phyloP scores from a whole-genome alignment of 2,888 invertebrate genomes.

The Lottia scabra region DNA sequence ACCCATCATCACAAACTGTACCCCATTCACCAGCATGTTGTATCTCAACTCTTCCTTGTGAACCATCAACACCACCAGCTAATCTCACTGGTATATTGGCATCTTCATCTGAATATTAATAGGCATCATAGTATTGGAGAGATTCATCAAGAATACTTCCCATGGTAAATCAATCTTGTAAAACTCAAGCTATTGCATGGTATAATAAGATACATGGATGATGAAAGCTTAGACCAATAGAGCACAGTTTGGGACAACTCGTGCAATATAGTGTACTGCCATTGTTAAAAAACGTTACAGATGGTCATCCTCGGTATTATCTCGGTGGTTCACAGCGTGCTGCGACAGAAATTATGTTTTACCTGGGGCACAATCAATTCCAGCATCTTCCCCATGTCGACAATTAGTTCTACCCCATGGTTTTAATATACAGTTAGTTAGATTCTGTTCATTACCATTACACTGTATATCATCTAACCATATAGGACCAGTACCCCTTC shows the following conservation, averaged over 20 bases:
- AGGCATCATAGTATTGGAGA: no score
- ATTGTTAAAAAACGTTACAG: no score
- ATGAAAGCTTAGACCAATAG: no score
- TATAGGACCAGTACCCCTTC: slow-evolving; percentile 38
- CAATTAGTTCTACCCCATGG: slow-evolving; percentile 44
- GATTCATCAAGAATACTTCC: no score
- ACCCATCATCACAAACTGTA: slow-evolving; percentile 49
- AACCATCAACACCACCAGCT: slow-evolving; percentile 36
- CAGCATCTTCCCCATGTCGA: slow-evolving; percentile 45
- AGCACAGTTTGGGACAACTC: no score
- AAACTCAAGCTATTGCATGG: no score
- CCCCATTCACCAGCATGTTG: slow-evolving; percentile 41
- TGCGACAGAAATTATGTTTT: neutral
- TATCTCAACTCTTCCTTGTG: slow-evolving; percentile 47
- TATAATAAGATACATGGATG: no score
- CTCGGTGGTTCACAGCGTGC: no score
- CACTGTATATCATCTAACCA: slow-evolving; percentile 50
- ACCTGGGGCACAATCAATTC: slow-evolving; percentile 42
- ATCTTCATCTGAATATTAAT: neutral
- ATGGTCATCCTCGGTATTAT: no score
- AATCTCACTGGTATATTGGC: slow-evolving; percentile 33
- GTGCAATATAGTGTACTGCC: no score
- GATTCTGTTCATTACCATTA: slow-evolving; percentile 37
- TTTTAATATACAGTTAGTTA: slow-evolving; percentile 43
- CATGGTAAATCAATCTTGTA: no score